These are phyloP conservation scores for Charaxes varanes DNA, from an alignment of 1,140 invertebrate genomes.

Conservation along the genomic window DNA sequence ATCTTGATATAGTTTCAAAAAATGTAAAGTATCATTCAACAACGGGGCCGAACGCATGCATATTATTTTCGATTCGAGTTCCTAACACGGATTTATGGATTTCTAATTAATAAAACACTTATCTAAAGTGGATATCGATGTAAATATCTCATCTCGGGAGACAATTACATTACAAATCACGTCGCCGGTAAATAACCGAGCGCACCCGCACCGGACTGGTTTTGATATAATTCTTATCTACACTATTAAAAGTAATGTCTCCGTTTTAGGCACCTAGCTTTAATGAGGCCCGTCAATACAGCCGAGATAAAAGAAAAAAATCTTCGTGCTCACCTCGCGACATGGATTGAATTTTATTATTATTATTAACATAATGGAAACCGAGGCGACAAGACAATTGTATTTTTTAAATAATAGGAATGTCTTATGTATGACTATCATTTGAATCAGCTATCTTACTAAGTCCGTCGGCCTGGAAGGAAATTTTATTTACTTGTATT, in stretches of 20 bases:
- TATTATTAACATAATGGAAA: too few species aligned
- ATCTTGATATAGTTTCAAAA: neutral
- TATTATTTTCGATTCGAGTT: slow-evolving; percentile 25
- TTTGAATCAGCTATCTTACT: too few species aligned
- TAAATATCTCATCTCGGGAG: slow-evolving; percentile 27
- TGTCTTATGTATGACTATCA: too few species aligned
- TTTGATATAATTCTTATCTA: slow-evolving; percentile 30
- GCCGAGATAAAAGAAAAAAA: slow-evolving; percentile 14
- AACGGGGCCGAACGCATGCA: slow-evolving; percentile 8
- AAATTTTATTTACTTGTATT: too few species aligned
- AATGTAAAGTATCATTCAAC: slow-evolving; percentile 3
- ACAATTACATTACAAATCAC: slow-evolving; percentile 37
- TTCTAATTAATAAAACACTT: slow-evolving; percentile 37
- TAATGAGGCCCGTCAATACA: slow-evolving; percentile 18
- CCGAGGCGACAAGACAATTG: too few species aligned
- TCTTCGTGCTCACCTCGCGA: slow-evolving; percentile 8
- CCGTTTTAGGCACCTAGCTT: slow-evolving; percentile 34
- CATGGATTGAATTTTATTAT: slow-evolving; percentile 12
- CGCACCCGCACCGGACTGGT: slow-evolving; percentile 24
- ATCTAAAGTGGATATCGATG: slow-evolving; percentile 36
- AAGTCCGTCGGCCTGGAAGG: too few species aligned
- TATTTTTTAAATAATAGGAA: too few species aligned
- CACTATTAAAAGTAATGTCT: slow-evolving; percentile 32
- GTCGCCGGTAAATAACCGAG: slow-evolving; percentile 26
- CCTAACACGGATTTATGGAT: slow-evolving; percentile 31